A percentile compares a stretch with the other conserved stretches of the same genome.
These are phyloP conservation scores for Cosmopolites sordidus DNA, from an alignment of 2,888 invertebrate genomes.

Conservation along the genomic window DNA sequence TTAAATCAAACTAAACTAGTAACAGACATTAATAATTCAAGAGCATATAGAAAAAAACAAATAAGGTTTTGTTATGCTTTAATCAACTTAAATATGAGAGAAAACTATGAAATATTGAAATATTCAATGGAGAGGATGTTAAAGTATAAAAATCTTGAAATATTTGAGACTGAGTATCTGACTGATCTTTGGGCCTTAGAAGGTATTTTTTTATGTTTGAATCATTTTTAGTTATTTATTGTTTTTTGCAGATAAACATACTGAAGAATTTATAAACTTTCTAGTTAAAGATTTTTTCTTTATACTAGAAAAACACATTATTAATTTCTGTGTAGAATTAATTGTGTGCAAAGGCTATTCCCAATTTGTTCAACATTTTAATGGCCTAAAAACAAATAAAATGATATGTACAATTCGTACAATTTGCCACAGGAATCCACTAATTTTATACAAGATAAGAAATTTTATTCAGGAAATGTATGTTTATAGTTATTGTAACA, in stretches of 20 bases:
- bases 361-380: slow-evolving; percentile 24
- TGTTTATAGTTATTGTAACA: slow-evolving; percentile 30
- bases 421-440: slow-evolving; percentile 21
- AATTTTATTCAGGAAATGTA: slow-evolving; percentile 29
- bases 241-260: too few relatives aligned
- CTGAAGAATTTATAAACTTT: background rate
- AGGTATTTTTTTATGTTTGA: slow-evolving; percentile 14
- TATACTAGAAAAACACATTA: slow-evolving; percentile 25
- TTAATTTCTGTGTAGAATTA: slow-evolving; percentile 22
- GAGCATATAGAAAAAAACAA: slow-evolving; percentile 24
- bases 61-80: slow-evolving; percentile 28
- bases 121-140: slow-evolving; percentile 21
- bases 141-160: slow-evolving; percentile 15
- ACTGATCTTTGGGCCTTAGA: slow-evolving; percentile 11
- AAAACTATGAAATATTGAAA: slow-evolving; percentile 17
- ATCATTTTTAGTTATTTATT: background rate
- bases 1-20: too few relatives aligned
- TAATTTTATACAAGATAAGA: slow-evolving; percentile 24
- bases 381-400: slow-evolving; percentile 18
- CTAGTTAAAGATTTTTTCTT: slow-evolving; percentile 25
- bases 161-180: slow-evolving; percentile 27
- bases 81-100: slow-evolving; percentile 17
- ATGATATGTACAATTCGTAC: slow-evolving; percentile 22
- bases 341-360: slow-evolving; percentile 14
- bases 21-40: background rate